phyloP scores from a whole-genome alignment of 2,888 invertebrate species.

The Pyralis farinalis region DNA sequence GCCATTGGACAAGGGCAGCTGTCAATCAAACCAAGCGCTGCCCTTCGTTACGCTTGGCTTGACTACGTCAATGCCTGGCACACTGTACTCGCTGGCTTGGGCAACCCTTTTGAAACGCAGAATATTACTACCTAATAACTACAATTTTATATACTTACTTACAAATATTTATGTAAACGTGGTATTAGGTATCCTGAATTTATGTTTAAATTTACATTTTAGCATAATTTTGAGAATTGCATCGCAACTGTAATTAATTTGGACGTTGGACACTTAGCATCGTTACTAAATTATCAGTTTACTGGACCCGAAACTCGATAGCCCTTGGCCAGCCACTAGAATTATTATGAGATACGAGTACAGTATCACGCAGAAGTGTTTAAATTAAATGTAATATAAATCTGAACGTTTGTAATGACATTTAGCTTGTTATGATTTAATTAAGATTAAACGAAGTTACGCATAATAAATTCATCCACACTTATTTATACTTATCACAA shows the following conservation, averaged over 20 bases:
- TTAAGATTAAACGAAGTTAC: too few species aligned
- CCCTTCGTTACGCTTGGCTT: conserved; percentile 67
- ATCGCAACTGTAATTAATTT: conserved; percentile 14
- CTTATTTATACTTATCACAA: too few species aligned
- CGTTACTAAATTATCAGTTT: conserved; percentile 55
- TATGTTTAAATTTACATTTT: background rate
- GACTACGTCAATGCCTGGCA: conserved; percentile 33
- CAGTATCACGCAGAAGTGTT: conserved; percentile 33
- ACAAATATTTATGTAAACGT: too few species aligned
- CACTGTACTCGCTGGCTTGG: conserved; percentile 6
- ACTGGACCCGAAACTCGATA: conserved; percentile 71
- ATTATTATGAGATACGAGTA: conserved; percentile 39
- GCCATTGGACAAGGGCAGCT: conserved; percentile 89
- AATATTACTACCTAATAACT: too few species aligned
- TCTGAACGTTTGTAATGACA: too few species aligned
- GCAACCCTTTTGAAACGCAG: conserved; percentile 2
- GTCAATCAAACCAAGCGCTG: conserved; percentile 85
- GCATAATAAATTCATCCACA: too few species aligned
- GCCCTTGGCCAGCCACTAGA: conserved; percentile 61
- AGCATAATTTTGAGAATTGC: conserved; percentile 4
- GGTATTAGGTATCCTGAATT: too few species aligned
- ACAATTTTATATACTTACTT: background rate
- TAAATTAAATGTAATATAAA: too few species aligned
- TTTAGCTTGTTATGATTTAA: too few species aligned
- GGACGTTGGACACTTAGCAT: conserved; percentile 25